phyloP scores from a whole-genome alignment of 2,797 vertebrate species.

The Scolopax rusticola region DNA sequence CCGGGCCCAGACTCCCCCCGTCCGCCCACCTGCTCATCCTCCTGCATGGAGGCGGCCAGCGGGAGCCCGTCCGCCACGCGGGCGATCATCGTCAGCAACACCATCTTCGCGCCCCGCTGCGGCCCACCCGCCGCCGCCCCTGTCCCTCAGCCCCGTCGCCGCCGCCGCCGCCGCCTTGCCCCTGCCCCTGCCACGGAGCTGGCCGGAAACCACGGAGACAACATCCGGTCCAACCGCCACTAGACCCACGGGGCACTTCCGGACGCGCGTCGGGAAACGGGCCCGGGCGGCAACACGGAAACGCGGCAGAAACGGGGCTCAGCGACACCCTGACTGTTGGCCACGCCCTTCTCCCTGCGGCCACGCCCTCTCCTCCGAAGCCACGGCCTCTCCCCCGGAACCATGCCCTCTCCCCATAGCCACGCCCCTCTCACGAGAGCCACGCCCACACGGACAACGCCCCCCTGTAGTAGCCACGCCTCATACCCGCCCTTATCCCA shows the following conservation, averaged over 20 bases:
- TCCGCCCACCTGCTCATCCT: constrained; percentile 94
- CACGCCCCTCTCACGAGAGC: not conserved
- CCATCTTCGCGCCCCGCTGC: constrained; percentile 77
- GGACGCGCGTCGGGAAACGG: not conserved
- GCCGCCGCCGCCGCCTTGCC: not conserved
- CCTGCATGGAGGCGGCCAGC: constrained; percentile 96
- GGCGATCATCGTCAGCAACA: constrained; percentile 97
- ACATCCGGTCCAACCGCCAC: not conserved
- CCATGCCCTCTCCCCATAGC: no score
- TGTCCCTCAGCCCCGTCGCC: not conserved
- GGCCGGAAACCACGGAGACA: not conserved
- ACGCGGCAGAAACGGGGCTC: fast-evolving
- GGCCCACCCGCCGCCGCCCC: not conserved
- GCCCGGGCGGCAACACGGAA: not conserved
- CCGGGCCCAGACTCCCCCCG: no score
- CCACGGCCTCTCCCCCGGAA: no score
- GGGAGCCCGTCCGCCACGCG: constrained; percentile 95
- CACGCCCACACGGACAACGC: not conserved
- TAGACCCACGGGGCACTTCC: not conserved
- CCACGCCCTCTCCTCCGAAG: not conserved
- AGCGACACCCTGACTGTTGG: not conserved
- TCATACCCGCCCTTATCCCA: no score
- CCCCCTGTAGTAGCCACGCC: not conserved
- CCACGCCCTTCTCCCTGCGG: not conserved
- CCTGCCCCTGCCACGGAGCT: constrained; percentile 5